A percentile compares a stretch with the other conserved stretches of the same genome.
phyloP scores from a whole-genome alignment of 2,797 vertebrate genomes.

The Hipposideros larvatus region DNA sequence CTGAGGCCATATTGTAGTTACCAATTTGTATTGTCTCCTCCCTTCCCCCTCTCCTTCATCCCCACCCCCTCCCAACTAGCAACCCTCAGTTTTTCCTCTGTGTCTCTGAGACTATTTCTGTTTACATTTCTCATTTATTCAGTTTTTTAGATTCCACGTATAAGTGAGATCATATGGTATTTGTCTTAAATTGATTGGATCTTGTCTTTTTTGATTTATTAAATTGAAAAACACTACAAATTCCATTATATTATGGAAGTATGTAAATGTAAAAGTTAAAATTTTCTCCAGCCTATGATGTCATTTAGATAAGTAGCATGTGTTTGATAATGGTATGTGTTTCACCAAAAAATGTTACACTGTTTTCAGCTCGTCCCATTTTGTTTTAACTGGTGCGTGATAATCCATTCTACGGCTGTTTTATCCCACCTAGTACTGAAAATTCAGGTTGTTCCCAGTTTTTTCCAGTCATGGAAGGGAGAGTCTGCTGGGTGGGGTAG shows the following conservation, averaged over 20 bases:
- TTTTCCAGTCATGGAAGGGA: background rate
- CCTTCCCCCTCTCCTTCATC: no score
- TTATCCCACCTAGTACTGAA: background rate
- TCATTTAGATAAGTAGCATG: background rate
- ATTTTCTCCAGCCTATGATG: background rate
- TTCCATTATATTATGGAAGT: background rate
- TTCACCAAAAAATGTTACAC: background rate
- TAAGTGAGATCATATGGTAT: no score
- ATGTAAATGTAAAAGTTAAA: background rate
- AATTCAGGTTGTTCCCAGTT: background rate
- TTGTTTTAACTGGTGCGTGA: background rate
- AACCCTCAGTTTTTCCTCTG: no score
- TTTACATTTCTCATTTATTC: no score
- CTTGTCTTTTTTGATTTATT: background rate
- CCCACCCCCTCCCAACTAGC: no score
- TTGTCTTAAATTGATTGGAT: background rate
- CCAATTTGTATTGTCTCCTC: no score
- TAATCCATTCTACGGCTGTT: background rate
- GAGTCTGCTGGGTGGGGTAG: no score
- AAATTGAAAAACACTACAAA: background rate
- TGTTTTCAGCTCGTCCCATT: background rate
- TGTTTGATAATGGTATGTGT: background rate
- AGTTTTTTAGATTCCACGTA: no score
- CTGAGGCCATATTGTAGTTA: no score
- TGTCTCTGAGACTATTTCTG: no score